Percentiles rank a stretch among this genome's conserved stretches.
phyloP scores from a whole-genome alignment of 2,113 vertebrate genomes.

The Perca flavescens region DNA sequence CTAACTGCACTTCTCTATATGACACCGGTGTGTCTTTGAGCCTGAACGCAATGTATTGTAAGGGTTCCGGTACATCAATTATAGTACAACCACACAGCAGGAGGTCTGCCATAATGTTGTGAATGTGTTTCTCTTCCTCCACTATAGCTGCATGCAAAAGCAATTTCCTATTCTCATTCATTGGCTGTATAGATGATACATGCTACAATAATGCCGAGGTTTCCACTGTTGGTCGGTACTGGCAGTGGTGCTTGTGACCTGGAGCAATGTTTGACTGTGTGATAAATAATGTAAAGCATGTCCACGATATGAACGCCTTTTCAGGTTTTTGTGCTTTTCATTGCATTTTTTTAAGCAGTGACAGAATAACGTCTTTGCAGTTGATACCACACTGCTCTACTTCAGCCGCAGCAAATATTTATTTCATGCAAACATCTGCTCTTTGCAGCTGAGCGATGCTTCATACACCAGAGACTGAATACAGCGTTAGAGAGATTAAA shows the following conservation, averaged over 20 bases:
- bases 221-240: conserved; percentile 8
- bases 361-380: conserved; percentile 29
- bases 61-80: conserved; percentile 54
- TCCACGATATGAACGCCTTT: conserved; percentile 11
- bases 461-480: conserved; percentile 34
- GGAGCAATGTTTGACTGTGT: neutral
- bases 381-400: conserved; percentile 27
- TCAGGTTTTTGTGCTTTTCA: conserved; percentile 24
- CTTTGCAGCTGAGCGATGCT: conserved; percentile 41
- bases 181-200: conserved; percentile 9
- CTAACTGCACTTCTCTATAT: conserved; percentile 52
- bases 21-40: conserved; percentile 51
- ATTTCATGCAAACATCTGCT: conserved; percentile 76
- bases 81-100: conserved; percentile 62
- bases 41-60: conserved; percentile 31
- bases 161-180: conserved; percentile 30
- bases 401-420: conserved; percentile 64
- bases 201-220: neutral
- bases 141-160: conserved; percentile 21
- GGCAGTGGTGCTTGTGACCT: conserved; percentile 2
- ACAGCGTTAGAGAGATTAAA: conserved; percentile 32
- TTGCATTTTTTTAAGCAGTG: conserved; percentile 25
- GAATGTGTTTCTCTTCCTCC: conserved; percentile 34
- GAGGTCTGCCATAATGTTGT: conserved; percentile 27
- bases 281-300: conserved; percentile 42